Conservation (phyloP, 2,113 vertebrate species). For the Prunella himalayana region DNA sequence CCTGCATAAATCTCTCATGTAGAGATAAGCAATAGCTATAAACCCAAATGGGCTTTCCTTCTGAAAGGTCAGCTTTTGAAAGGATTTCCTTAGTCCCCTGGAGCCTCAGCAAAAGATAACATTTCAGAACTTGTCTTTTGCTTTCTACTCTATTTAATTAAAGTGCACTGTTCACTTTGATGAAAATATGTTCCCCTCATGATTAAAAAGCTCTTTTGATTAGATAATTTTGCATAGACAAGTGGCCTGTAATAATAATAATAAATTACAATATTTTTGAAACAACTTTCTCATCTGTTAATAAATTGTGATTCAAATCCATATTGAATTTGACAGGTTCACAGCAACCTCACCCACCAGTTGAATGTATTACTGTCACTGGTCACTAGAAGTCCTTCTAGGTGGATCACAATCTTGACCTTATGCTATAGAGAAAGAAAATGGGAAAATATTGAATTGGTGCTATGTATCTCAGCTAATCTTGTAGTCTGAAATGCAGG, state of each 20-base stretch:
- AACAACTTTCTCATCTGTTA: not conserved
- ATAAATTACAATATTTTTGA: conserved; percentile 26
- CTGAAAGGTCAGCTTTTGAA: conserved; percentile 51
- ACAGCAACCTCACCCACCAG: not conserved
- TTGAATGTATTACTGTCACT: not conserved
- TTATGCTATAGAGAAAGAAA: not conserved
- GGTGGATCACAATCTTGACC: not conserved
- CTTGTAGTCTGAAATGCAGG: not conserved
- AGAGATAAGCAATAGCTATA: conserved; percentile 13
- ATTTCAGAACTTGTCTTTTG: conserved; percentile 9
- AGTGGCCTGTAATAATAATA: not conserved
- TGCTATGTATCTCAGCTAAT: not conserved
- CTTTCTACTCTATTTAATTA: conserved; percentile 49
- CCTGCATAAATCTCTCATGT: conserved; percentile 12
- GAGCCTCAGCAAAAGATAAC: not conserved
- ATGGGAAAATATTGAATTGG: not conserved
- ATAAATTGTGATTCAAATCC: not conserved
- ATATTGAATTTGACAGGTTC: not conserved
- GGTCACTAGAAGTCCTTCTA: not conserved
- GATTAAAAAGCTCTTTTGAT: conserved; percentile 47
- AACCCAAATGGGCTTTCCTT: conserved; percentile 14
- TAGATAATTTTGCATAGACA: conserved; percentile 23
- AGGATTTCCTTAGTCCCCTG: conserved; percentile 5
- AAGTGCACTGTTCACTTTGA: not conserved
- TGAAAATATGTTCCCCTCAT: conserved; percentile 21